Evolutionary conservation across 2,797 vertebrate species (phyloP).

Genomic region (Alosa sapidissima): DNA sequence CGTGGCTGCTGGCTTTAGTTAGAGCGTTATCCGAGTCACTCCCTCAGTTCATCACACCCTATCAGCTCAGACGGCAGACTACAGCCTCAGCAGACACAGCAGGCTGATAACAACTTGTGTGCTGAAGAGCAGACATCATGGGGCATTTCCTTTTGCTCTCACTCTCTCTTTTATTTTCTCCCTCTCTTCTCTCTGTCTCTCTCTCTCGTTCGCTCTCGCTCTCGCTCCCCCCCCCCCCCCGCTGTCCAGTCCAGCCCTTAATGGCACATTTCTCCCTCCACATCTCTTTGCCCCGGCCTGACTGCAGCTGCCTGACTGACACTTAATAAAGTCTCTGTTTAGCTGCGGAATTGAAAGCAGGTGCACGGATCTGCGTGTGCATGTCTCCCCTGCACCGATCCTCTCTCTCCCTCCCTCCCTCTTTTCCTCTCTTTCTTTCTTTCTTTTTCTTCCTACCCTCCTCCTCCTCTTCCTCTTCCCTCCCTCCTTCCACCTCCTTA

Average conservation of each 20-base stretch:
- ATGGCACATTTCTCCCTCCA: slow-evolving; percentile 28
- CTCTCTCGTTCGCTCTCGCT: neutral
- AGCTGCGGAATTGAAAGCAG: slow-evolving; percentile 53
- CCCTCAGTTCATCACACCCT: slow-evolving; percentile 2
- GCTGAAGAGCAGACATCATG: slow-evolving; percentile 21
- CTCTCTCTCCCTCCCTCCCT: neutral
- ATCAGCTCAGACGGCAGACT: neutral
- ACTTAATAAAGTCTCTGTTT: slow-evolving; percentile 50
- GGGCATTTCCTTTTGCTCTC: slow-evolving; percentile 18
- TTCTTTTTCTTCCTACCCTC: neutral
- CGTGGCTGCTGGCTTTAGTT: neutral
- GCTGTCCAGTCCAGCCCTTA: slow-evolving; percentile 10
- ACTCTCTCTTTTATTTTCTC: neutral
- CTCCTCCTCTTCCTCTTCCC: neutral
- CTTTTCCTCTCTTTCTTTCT: neutral
- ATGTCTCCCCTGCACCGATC: slow-evolving; percentile 13
- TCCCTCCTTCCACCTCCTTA: neutral
- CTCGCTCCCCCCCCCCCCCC: neutral
- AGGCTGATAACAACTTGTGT: slow-evolving; percentile 35
- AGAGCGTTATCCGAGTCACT: slow-evolving; percentile 14
- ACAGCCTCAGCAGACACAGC: slow-evolving; percentile 12
- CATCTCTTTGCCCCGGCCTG: slow-evolving; percentile 7
- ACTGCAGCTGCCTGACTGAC: slow-evolving; percentile 39
- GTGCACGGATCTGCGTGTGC: slow-evolving; percentile 31
- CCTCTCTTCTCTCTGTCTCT: neutral